Evolutionary conservation across 2,113 vertebrate species (phyloP), one percentile per base, ranked within the genome.

Genomic region (Thryonomys swinderianus): DNA sequence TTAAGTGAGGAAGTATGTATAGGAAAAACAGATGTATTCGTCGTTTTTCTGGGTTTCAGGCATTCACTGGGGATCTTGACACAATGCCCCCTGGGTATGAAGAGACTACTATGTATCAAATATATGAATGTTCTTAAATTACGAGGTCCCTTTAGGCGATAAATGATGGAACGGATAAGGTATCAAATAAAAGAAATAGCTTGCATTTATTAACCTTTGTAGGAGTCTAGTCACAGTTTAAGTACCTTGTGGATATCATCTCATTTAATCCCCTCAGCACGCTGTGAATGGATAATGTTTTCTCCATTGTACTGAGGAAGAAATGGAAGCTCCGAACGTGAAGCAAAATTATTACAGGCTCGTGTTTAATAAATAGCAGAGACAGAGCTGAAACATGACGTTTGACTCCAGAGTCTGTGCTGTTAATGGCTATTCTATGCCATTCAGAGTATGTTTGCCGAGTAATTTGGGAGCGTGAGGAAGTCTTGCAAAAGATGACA

Each of bases 401-500:
- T 81, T 79, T 81, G 55, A 42, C 18, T 82, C 7, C 34, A 40
- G 42, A 51, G n/a, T 91, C 66, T 94, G 25, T 83, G 23, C 40
- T 86, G 37, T 20, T 17, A 88, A 25, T 12, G 62, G 37, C 45
- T 64, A 1, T 57, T n/a, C 8, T n/a, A 2, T 37, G 5, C 37
- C 53, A 51, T 90, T 91, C 55, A 59, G 25, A 37, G 80, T 81
- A 83, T 48, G 10, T 88, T 76, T 88, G 30, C 59, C 23, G 12
- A 71, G 37, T 93, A 73, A 82, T 20, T 82, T 37, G 42, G 57
- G 30, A 69, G 3, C 20, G 7, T 27, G 48, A 84, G 23, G 37
- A 88, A 74, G 61, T 84, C 94, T 64, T 79, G 23, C 81, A 80
- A 73, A 93, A 88, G 88, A 82, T 87, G 37, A 27, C 48, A 73